phyloP scores from a whole-genome alignment of 1,140 invertebrate genomes.

The Temnothorax nylanderi region DNA sequence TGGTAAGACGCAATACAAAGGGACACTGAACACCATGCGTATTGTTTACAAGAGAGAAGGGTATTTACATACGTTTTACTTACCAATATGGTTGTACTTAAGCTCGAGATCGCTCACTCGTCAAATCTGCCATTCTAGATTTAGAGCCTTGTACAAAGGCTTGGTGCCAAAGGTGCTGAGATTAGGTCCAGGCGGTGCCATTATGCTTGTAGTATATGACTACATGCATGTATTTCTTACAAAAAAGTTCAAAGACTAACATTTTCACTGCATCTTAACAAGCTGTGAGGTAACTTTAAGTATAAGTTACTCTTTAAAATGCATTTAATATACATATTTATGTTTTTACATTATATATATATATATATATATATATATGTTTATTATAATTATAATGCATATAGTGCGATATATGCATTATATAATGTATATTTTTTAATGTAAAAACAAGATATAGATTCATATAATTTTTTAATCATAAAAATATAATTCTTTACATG shows the following conservation, averaged over 20 bases:
- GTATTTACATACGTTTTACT: conserved; percentile 82
- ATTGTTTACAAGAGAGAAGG: conserved; percentile 95
- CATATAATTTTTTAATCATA: conserved; percentile 44
- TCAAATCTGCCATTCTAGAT: conserved; percentile 86
- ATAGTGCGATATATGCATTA: too few relatives aligned
- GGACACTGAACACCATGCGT: conserved; percentile 90
- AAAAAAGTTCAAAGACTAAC: conserved; percentile 23
- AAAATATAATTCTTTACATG: conserved; percentile 50
- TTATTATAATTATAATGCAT: too few relatives aligned
- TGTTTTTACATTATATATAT: not conserved
- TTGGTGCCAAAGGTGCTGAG: conserved; percentile 95
- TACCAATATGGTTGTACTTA: conserved; percentile 76
- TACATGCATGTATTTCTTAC: conserved; percentile 87
- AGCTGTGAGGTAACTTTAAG: conserved; percentile 25
- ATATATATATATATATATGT: not conserved
- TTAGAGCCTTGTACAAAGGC: conserved; percentile 95
- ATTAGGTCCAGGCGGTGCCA: conserved; percentile 95
- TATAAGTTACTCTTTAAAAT: not conserved
- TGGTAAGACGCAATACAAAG: conserved; percentile 90
- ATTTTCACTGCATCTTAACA: conserved; percentile 2
- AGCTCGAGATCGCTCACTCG: not conserved
- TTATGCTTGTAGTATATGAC: conserved; percentile 95
- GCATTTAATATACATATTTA: not conserved
- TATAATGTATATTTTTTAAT: not conserved
- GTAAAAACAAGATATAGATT: not conserved